These are phyloP conservation scores for Cathartes aura DNA, from an alignment of 2,113 vertebrate genomes.

Conservation along the genomic window DNA sequence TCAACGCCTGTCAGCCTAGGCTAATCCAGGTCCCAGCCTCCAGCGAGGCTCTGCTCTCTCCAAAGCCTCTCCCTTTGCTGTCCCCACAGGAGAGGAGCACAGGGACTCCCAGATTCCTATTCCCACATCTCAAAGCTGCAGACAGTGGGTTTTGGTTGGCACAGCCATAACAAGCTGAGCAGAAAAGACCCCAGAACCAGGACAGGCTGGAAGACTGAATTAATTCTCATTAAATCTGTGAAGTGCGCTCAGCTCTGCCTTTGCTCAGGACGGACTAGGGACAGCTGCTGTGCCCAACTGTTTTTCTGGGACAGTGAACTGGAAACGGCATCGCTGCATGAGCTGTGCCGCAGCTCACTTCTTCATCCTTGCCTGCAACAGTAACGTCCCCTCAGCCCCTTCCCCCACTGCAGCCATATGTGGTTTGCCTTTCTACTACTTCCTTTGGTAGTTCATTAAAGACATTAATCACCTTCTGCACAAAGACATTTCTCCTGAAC, in stretches of 20 bases:
- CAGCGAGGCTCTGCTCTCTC: not conserved
- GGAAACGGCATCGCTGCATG: not conserved
- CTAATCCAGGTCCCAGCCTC: not conserved
- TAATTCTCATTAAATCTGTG: not conserved
- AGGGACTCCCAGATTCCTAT: not conserved
- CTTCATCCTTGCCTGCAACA: not conserved
- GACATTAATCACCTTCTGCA: constrained; percentile 27
- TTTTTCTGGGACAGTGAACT: constrained; percentile 36
- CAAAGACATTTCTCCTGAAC: constrained; percentile 16
- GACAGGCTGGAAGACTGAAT: not conserved
- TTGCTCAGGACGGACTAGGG: not conserved
- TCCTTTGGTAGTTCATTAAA: constrained; percentile 40
- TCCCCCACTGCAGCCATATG: not conserved
- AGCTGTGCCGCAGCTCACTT: not conserved
- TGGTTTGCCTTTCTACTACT: constrained; percentile 25
- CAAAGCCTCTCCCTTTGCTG: not conserved
- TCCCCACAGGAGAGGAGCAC: not conserved
- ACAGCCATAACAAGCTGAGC: not conserved
- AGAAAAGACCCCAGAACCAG: not conserved
- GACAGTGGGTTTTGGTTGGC: not conserved
- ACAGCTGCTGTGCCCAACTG: not conserved
- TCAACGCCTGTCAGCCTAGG: not conserved
- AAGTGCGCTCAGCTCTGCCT: not conserved
- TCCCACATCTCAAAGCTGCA: not conserved
- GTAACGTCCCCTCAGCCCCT: not conserved